Percentiles rank a stretch among this genome's conserved stretches.
Conservation (phyloP, 2,888 invertebrate genomes). For the Philhelius pedissequus region DNA sequence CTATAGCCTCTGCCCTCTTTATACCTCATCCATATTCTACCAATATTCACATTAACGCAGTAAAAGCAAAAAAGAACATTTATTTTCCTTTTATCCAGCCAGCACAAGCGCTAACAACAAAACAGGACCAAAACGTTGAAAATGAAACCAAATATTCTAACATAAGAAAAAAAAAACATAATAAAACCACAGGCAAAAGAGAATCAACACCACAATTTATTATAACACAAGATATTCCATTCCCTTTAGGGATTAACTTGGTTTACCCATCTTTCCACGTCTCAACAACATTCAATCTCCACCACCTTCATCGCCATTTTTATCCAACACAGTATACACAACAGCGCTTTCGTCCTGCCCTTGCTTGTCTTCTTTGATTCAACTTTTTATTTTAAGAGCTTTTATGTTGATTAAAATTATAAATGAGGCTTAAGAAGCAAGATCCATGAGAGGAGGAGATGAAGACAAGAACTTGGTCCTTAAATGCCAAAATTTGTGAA, state of each 20-base stretch:
- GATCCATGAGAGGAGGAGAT: neutral
- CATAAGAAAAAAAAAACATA: neutral
- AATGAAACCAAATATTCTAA: constrained; percentile 7
- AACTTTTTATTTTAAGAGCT: constrained; percentile 53
- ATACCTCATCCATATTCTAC: neutral
- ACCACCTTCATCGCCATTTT: no score
- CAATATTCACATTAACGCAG: neutral
- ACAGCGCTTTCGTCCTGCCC: constrained; percentile 6
- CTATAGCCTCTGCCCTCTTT: neutral
- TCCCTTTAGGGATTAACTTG: constrained; percentile 47
- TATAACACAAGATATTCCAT: constrained; percentile 60
- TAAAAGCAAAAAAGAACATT: neutral
- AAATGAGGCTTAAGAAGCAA: constrained; percentile 49
- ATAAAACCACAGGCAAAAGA: constrained; percentile 32
- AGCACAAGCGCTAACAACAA: no score
- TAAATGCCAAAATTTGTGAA: constrained; percentile 47
- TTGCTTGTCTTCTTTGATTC: constrained; percentile 24
- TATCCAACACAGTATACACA: neutral
- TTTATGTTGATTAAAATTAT: constrained; percentile 69
- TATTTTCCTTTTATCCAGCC: constrained; percentile 31
- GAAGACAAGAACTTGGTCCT: neutral
- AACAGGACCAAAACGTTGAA: constrained; percentile 22
- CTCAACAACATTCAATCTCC: neutral
- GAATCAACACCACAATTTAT: constrained; percentile 68
- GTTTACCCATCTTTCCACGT: constrained; percentile 24